phyloP scores from a whole-genome alignment of 2,113 vertebrate species.

The Probosciger aterrimus region DNA sequence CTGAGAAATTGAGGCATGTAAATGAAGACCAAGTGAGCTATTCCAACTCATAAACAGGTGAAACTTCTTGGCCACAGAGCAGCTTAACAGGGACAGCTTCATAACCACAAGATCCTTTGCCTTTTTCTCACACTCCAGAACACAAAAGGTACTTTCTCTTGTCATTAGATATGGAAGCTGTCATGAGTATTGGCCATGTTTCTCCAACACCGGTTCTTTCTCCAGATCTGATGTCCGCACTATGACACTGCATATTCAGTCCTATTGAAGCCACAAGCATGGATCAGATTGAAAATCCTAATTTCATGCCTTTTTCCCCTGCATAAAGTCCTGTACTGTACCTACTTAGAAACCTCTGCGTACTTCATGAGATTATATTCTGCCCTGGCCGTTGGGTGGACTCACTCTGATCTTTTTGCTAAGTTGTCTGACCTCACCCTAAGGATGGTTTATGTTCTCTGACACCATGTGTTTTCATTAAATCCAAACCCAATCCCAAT shows the following conservation, averaged over 20 bases:
- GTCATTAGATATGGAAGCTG: not conserved
- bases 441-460: not conserved
- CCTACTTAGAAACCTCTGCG: not conserved
- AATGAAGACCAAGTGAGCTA: not conserved
- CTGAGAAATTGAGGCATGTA: not conserved
- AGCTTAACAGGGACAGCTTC: not conserved
- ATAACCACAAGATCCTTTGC: not conserved
- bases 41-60: not conserved
- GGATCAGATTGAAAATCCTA: not conserved
- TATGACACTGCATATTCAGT: not conserved
- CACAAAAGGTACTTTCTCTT: not conserved
- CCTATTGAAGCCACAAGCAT: not conserved
- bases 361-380: not conserved
- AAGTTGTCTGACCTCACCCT: not conserved
- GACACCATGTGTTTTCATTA: not conserved
- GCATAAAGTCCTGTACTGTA: not conserved
- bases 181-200: not conserved
- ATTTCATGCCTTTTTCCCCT: not conserved
- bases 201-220: fast-evolving
- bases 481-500: not conserved
- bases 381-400: not conserved
- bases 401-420: not conserved
- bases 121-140: not conserved
- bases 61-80: not conserved
- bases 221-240: not conserved